Evolutionary conservation across 2,113 vertebrate species (phyloP).

Genomic region (Apteryx mantelli): DNA sequence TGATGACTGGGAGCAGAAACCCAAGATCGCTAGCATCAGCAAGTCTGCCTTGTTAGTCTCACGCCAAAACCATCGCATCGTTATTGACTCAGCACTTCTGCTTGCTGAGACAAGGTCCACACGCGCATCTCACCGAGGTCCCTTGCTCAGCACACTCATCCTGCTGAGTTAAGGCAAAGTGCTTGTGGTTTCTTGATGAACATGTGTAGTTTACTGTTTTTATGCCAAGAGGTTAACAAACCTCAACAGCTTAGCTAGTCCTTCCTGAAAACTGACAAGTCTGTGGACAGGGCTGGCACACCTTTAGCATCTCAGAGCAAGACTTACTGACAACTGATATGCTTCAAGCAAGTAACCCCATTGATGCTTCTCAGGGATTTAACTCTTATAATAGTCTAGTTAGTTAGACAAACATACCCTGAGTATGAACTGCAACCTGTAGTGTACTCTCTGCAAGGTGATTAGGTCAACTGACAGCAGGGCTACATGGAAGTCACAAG

Average conservation of each 20-base stretch:
- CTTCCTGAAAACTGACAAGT: not conserved
- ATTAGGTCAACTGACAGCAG: not conserved
- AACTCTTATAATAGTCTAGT: not conserved
- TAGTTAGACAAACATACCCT: not conserved
- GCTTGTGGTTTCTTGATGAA: not conserved
- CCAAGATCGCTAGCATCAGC: not conserved
- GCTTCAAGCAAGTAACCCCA: not conserved
- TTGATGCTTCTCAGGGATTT: not conserved
- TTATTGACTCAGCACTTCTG: not conserved
- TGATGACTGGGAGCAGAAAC: not conserved
- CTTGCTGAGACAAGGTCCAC: not conserved
- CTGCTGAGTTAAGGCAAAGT: not conserved
- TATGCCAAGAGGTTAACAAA: not conserved
- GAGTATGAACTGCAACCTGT: not conserved
- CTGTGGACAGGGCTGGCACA: rapidly evolving
- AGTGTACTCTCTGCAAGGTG: rapidly evolving
- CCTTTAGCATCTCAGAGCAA: not conserved
- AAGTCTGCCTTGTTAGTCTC: not conserved
- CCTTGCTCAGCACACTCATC: constrained; percentile 4
- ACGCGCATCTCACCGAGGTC: rapidly evolving
- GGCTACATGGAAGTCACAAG: not conserved
- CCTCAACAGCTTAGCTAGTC: not conserved
- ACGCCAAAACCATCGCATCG: rapidly evolving
- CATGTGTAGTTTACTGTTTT: not conserved
- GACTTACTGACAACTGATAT: not conserved